Conservation (phyloP, 2,888 invertebrate genomes). For the Plebejus anna region DNA sequence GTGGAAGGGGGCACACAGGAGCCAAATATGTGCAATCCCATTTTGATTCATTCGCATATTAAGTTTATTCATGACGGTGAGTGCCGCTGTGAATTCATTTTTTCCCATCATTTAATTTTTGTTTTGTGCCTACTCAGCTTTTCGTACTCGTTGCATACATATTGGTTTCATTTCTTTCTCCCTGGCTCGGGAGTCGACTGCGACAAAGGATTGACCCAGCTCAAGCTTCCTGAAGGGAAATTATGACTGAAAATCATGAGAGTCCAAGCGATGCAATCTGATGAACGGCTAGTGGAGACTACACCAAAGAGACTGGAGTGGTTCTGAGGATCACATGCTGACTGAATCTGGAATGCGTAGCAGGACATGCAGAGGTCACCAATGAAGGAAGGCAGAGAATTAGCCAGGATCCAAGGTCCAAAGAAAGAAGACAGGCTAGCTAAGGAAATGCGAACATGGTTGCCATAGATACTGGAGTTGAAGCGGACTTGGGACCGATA, state of each 20-base stretch:
- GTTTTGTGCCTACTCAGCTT: constrained; percentile 41
- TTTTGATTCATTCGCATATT: constrained; percentile 50
- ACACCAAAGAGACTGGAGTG: background rate
- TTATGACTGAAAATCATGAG: background rate
- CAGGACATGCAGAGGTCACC: background rate
- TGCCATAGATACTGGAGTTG: background rate
- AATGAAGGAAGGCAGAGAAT: background rate
- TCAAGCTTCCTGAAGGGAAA: background rate
- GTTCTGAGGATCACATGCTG: background rate
- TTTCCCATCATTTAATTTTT: constrained; percentile 33
- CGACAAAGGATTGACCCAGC: background rate
- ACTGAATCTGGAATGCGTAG: background rate
- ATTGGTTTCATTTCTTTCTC: constrained; percentile 27
- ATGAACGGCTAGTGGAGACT: background rate
- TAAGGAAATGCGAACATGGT: background rate
- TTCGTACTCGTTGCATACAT: constrained; percentile 43
- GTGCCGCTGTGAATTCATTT: constrained; percentile 36
- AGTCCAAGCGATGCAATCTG: background rate
- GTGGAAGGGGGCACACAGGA: constrained; percentile 68
- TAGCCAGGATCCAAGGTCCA: background rate
- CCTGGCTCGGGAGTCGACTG: background rate
- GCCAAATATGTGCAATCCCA: constrained; percentile 68
- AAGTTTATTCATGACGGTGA: constrained; percentile 43
- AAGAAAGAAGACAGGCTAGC: background rate
- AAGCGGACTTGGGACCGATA: background rate